phyloP scores from a whole-genome alignment of 2,888 invertebrate species.

The Leucoma salicis region DNA sequence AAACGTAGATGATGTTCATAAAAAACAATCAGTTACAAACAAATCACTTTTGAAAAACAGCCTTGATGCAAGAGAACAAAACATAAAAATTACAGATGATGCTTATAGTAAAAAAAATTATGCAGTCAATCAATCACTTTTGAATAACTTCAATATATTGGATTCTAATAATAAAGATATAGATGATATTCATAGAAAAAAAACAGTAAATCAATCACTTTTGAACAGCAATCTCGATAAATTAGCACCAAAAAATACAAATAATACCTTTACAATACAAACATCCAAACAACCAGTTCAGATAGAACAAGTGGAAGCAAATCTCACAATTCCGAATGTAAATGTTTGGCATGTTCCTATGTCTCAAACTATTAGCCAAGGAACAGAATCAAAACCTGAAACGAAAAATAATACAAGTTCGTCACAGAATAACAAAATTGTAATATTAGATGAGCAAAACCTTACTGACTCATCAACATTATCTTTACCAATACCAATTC shows the following conservation, averaged over 20 bases:
- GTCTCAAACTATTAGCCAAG: not conserved
- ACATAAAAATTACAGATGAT: no score
- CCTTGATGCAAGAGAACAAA: no score
- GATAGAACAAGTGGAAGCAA: not conserved
- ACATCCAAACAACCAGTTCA: constrained; percentile 4
- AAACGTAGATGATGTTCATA: not conserved
- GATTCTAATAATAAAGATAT: no score
- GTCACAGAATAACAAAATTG: constrained; percentile 45
- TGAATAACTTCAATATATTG: no score
- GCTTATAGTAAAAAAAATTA: no score
- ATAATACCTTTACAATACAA: not conserved
- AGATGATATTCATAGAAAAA: no score
- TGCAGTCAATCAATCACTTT: no score
- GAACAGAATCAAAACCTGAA: not conserved
- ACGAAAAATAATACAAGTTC: constrained; percentile 11
- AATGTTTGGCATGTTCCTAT: not conserved
- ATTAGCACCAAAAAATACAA: not conserved
- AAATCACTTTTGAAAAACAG: no score
- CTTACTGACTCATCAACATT: constrained; percentile 43
- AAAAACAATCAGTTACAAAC: not conserved
- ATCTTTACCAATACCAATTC: constrained; percentile 2
- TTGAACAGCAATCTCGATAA: not conserved
- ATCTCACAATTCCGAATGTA: not conserved
- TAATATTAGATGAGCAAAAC: constrained; percentile 62
- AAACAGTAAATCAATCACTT: no score